Conservation (phyloP, 2,888 invertebrate species). For the Cacoxenus indagator region DNA sequence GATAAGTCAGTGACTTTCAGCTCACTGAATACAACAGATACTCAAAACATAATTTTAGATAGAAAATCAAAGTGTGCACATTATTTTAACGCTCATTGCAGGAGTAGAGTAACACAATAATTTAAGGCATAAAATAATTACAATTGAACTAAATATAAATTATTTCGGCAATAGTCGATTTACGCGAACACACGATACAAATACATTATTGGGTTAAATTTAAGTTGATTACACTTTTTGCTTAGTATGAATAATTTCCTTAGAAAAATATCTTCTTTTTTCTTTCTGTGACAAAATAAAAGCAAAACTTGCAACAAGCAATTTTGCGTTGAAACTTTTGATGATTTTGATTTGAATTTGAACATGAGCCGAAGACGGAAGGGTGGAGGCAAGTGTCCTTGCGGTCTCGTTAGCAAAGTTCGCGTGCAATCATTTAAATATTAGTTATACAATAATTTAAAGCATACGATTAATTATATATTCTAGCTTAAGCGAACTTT, state of each 20-base stretch:
- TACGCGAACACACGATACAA: too few relatives aligned
- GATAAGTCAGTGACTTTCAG: too few relatives aligned
- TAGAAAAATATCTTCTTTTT: neutral
- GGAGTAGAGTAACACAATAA: neutral
- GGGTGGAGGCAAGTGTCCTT: neutral
- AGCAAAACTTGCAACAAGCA: neutral
- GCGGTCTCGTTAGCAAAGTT: neutral
- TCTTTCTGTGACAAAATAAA: neutral
- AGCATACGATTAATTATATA: conserved; percentile 64
- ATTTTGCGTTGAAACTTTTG: conserved; percentile 1
- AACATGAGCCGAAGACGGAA: neutral
- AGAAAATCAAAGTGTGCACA: neutral
- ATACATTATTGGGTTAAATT: too few relatives aligned
- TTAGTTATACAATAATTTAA: conserved; percentile 61
- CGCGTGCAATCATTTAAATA: conserved; percentile 54
- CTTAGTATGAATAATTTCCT: too few relatives aligned
- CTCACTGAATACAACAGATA: too few relatives aligned
- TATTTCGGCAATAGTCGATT: too few relatives aligned
- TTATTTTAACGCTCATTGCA: neutral
- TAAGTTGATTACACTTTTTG: too few relatives aligned
- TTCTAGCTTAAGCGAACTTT: conserved; percentile 62
- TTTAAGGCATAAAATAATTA: neutral
- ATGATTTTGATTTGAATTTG: conserved; percentile 8
- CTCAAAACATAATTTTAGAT: neutral
- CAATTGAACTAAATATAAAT: neutral